These are phyloP conservation scores for Tetraodon nigroviridis DNA, from an alignment of 2,113 vertebrate genomes.

Conservation along the genomic window DNA sequence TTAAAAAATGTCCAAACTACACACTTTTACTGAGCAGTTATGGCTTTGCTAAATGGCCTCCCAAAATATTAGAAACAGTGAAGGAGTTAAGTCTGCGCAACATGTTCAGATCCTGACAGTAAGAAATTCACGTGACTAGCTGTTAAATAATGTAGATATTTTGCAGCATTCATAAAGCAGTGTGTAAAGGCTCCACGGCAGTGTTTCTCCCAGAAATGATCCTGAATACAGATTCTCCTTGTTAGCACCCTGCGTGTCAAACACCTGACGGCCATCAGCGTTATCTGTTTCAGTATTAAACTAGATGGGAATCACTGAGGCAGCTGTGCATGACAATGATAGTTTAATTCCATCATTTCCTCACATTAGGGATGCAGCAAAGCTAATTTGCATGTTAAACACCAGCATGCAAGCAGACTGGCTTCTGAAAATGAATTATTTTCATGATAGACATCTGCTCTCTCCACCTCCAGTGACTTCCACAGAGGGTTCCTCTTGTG, in stretches of 20 bases:
- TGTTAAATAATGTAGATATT: slow-evolving; percentile 32
- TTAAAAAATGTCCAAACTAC: background rate
- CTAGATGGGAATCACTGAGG: slow-evolving; percentile 6
- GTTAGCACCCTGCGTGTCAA: slow-evolving; percentile 4
- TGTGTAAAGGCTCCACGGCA: background rate
- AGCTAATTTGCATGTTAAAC: slow-evolving; percentile 4
- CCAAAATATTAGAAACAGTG: background rate
- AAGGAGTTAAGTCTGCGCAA: background rate
- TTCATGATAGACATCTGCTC: slow-evolving; percentile 20
- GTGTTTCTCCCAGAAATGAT: background rate
- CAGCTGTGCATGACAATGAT: slow-evolving; percentile 14
- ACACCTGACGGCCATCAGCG: background rate
- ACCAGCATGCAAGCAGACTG: too few relatives aligned
- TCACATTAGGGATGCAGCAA: slow-evolving; percentile 2
- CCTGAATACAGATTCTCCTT: slow-evolving; percentile 10
- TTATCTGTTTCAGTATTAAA: too few relatives aligned
- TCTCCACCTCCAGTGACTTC: slow-evolving; percentile 7
- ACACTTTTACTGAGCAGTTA: background rate
- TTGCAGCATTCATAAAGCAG: slow-evolving; percentile 27
- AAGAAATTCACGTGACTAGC: slow-evolving; percentile 13
- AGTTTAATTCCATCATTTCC: slow-evolving; percentile 26
- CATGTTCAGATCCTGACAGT: background rate
- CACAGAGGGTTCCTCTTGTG: background rate
- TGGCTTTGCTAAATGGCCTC: background rate
- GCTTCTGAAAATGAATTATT: slow-evolving; percentile 21